Evolutionary conservation across 2,888 invertebrate genomes (phyloP), one percentile per base, ranked within the genome.

Genomic region (Protula sp.): DNA sequence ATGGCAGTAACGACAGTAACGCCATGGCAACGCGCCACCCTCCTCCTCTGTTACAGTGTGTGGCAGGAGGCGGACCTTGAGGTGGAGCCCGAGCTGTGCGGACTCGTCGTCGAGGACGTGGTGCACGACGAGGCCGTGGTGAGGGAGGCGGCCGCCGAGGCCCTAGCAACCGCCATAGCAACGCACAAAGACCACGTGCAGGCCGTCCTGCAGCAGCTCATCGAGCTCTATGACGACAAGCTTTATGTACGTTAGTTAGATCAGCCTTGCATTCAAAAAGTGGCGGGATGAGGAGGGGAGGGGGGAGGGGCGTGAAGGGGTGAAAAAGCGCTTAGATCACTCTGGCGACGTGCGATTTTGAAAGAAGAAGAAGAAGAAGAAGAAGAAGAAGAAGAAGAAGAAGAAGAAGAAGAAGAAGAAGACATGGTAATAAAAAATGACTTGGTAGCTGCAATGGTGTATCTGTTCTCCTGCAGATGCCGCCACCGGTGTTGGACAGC

Each of bases 61-160:
- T 73, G 73, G 60, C 70, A 68, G 30, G 70, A 72, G 9, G 63
- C 74, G 1, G 68, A 61, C 4, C 59, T 77, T 19, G 70, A 73
- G 28, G 68, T 71, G 47, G 74, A 74, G 1, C 68, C 70, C 45
- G 74, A 74, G 38, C 67, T 78, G 59, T 72, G 74, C 58, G 57
- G 50, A 26, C 65, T 67, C 3, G 62, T 78, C 50, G 69, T 74
- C 19, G 65, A 70, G 30, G 78, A 78, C 59, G 65, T 91, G 47
- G 88, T 89, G 69, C 91, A 93, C 82, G 87, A 89, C 0, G 88
- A 91, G 54, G 87, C 89, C 71, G 87, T 89, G 57, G 86, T 95
- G 55, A 90, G 95, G 77, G 86, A 87, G 66, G 89, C 94, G 1
- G 89, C 91, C 0, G 89, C 94, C 0, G 83, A 85, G 62, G 90